Evolutionary conservation across 1,140 invertebrate species (phyloP).

Genomic region (Campoletis sonorensis): DNA sequence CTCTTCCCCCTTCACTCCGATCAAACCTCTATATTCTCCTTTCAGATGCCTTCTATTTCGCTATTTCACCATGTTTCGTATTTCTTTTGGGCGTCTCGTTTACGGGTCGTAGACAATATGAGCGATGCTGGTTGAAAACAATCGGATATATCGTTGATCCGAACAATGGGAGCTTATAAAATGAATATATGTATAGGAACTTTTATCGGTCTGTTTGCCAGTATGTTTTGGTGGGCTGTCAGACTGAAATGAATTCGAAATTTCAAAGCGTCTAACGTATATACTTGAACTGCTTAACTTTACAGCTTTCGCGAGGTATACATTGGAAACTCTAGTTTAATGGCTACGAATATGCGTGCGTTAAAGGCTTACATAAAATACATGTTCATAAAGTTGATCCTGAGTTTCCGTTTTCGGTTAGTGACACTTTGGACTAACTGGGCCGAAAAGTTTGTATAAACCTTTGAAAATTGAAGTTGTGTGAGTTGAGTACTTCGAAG

Average conservation of each 20-base stretch:
- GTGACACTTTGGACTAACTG: neutral
- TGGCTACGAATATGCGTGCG: too few relatives aligned
- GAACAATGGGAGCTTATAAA: slow-evolving; percentile 2
- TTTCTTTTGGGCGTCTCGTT: slow-evolving; percentile 28
- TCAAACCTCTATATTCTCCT: neutral
- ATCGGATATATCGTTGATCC: slow-evolving; percentile 5
- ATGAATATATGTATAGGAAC: neutral
- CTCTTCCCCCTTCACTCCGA: neutral
- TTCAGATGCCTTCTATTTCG: neutral
- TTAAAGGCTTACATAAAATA: too few relatives aligned
- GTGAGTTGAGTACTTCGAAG: too few relatives aligned
- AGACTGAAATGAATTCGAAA: too few relatives aligned
- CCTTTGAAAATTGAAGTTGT: too few relatives aligned
- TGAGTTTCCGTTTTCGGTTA: neutral
- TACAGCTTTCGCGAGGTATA: too few relatives aligned
- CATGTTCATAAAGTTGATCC: too few relatives aligned
- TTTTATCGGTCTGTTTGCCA: neutral
- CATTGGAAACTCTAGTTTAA: too few relatives aligned
- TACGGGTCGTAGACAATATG: slow-evolving; percentile 13
- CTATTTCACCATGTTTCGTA: neutral
- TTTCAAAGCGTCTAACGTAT: too few relatives aligned
- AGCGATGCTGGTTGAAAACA: slow-evolving; percentile 11
- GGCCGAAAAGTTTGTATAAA: too few relatives aligned
- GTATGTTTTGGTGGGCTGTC: neutral
- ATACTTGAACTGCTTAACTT: too few relatives aligned